These are phyloP conservation scores for Blennius ocellaris DNA, from an alignment of 2,113 vertebrate genomes.

Conservation along the genomic window DNA sequence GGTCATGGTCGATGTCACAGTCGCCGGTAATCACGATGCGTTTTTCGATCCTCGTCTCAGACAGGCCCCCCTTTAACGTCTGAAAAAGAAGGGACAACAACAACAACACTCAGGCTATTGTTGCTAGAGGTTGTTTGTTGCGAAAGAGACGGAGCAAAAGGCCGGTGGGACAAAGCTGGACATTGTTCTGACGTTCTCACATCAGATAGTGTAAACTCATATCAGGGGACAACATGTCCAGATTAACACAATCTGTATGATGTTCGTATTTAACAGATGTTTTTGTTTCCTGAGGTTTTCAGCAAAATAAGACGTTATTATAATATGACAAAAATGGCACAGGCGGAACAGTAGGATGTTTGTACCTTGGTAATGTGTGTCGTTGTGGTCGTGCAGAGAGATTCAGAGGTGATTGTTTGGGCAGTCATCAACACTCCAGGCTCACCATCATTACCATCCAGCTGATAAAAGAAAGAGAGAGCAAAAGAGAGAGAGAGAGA, in stretches of 20 bases:
- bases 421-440: slow-evolving; percentile 93
- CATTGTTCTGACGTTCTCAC: no score
- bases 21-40: slow-evolving; percentile 98
- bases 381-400: slow-evolving; percentile 95
- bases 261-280: no score
- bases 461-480: slow-evolving; percentile 71
- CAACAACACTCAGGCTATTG: no score
- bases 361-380: slow-evolving; percentile 99
- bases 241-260: no score
- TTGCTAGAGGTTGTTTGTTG: no score
- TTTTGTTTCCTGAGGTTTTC: no score
- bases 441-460: slow-evolving; percentile 89
- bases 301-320: no score
- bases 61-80: slow-evolving; percentile 91
- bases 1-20: slow-evolving; percentile 96
- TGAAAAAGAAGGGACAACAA: slow-evolving; percentile 21
- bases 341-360: slow-evolving; percentile 48
- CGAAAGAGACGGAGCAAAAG: no score
- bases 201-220: no score
- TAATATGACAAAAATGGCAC: neutral
- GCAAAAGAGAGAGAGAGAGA: no score
- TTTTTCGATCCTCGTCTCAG: slow-evolving; percentile 99
- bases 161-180: no score
- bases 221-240: no score
- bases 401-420: slow-evolving; percentile 98